Evolutionary conservation across 2,113 vertebrate species (phyloP).

Genomic region (Oreochromis niloticus): DNA sequence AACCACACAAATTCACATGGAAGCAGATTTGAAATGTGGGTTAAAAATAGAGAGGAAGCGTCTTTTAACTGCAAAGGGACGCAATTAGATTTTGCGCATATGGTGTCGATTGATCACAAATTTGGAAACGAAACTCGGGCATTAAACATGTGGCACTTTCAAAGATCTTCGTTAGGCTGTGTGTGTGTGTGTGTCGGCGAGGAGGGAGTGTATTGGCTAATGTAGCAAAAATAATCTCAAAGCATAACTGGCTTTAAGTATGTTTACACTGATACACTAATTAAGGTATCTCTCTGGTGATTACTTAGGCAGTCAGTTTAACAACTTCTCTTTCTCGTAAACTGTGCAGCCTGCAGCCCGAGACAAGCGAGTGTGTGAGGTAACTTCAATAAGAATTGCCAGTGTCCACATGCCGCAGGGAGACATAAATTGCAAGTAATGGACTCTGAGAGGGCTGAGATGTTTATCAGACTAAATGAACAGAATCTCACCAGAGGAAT

Average conservation of each 20-base stretch:
- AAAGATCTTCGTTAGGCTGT: neutral
- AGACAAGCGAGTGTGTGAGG: constrained; percentile 27
- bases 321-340: constrained; percentile 34
- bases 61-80: neutral
- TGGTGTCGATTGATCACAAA: constrained; percentile 5
- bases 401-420: constrained; percentile 37
- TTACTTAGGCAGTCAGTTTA: constrained; percentile 40
- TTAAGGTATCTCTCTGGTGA: constrained; percentile 49
- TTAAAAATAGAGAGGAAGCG: neutral
- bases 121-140: neutral
- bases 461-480: constrained; percentile 62
- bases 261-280: constrained; percentile 51
- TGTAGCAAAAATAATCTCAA: constrained; percentile 16
- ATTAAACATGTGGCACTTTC: neutral
- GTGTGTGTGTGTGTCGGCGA: neutral
- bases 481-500: constrained; percentile 34
- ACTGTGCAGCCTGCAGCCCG: constrained; percentile 13
- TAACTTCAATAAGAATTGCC: constrained; percentile 53
- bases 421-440: constrained; percentile 65
- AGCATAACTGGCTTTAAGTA: constrained; percentile 31
- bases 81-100: neutral
- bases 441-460: constrained; percentile 44
- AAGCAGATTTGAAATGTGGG: neutral
- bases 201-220: neutral
- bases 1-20: neutral